Base-by-base conservation (phyloP, 2,888 invertebrate genomes). In the Endotricha flammealis region DNA sequence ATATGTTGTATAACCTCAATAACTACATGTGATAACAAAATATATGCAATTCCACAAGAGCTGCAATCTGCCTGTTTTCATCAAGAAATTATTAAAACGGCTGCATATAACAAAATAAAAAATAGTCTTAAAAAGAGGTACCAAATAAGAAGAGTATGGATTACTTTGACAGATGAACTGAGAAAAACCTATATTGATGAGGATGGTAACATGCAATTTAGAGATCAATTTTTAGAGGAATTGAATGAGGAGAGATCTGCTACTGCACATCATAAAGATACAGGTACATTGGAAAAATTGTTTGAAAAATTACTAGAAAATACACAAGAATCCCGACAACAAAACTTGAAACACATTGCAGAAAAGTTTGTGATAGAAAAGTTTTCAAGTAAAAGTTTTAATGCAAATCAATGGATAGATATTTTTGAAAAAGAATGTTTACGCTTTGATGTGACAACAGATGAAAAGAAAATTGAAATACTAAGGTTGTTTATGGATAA, bases 331-430 rank as follows among this genome's bases (percentile, higher is more conserved):
- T 28, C 29, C 12, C 38, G 45, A 46, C 41, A 38, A 25, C 39
- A 46, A 31, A 52, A 31, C 35, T 11, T 55, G 22, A 46, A 44
- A 35, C 34, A 53, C 3, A 28, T 55, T 22, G 36, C 51, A 2
- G 48, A 63, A 4, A 51, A 17, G 9, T 58, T 60, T 52, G 35
- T 54, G 3, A 46, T 58, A 31, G 55, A 55, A 36, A 58, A 57
- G 43, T 59, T 59, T 44, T 28, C 22, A 4, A 58, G 43, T 46
- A 50, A 30, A 24, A n/a, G n/a, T n/a, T 29, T 44, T 23, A 55
- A 39, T 46, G 50, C 44, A 14, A 10, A 7, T 2, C 52, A 55
- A 5, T 60, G 58, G 58, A 53, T 59, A 1, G 40, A 48, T 1
- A 14, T 29, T 8, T 61, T 60, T 47, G 52, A 64, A 39, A 52